Conservation (phyloP, 2,113 vertebrate genomes). For the Ploceus nigricollis region DNA sequence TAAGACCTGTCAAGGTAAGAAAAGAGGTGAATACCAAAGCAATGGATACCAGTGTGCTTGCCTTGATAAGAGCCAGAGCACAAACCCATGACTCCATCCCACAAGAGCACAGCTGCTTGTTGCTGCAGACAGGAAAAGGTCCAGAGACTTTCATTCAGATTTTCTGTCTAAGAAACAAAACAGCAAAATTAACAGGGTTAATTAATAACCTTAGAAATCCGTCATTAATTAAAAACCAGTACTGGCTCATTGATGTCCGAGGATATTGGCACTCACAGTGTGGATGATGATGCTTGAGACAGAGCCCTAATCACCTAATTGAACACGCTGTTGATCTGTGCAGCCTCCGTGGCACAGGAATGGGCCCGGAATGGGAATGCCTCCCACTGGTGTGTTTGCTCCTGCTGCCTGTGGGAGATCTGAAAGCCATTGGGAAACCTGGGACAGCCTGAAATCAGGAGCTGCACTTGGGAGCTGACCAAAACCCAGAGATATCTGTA, state of each 20-base stretch:
- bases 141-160: background rate
- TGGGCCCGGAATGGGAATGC: background rate
- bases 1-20: background rate
- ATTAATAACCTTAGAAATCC: conserved; percentile 1
- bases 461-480: background rate
- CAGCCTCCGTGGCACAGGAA: background rate
- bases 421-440: background rate
- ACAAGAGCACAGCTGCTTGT: background rate
- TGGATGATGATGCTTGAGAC: background rate
- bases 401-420: background rate
- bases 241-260: background rate
- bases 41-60: accelerated
- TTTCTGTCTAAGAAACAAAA: background rate
- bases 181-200: background rate
- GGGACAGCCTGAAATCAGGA: background rate
- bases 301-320: background rate
- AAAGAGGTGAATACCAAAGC: background rate
- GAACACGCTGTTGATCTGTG: accelerated
- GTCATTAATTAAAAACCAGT: background rate
- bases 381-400: background rate
- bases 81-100: background rate
- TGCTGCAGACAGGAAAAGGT: background rate
- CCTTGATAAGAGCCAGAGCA: background rate
- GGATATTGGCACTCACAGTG: background rate
- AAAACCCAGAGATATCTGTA: background rate